These are phyloP conservation scores for Diaprepes abbreviatus DNA, from an alignment of 2,888 invertebrate species.

Conservation along the genomic window DNA sequence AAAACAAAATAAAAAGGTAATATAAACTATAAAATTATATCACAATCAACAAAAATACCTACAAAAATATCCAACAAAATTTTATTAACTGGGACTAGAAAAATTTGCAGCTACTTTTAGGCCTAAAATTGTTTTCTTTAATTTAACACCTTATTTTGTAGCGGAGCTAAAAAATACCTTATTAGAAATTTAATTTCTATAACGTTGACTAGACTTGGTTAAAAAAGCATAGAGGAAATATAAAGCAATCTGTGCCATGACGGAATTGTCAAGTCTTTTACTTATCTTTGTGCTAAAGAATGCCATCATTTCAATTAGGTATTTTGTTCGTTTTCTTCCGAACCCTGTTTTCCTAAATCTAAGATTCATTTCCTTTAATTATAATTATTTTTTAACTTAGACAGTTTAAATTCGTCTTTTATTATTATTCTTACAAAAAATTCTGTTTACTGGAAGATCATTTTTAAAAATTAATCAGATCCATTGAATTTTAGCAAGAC, in stretches of 20 bases:
- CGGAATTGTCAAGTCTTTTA: conserved; percentile 21
- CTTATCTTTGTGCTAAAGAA: conserved; percentile 15
- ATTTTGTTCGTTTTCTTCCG: not conserved
- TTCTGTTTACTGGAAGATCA: conserved; percentile 10
- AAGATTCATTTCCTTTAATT: conserved; percentile 12
- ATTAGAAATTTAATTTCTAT: conserved; percentile 11
- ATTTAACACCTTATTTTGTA: not conserved
- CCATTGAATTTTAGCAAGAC: not conserved
- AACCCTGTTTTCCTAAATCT: not conserved
- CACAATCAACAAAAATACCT: conserved; percentile 12
- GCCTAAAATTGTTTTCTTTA: conserved; percentile 2
- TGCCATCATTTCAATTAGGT: not conserved
- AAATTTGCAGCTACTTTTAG: conserved; percentile 11
- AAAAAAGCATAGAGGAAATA: conserved; percentile 11
- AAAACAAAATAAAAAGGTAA: not conserved
- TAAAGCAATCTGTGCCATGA: conserved; percentile 20
- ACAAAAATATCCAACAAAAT: conserved; percentile 18
- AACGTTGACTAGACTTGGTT: conserved; percentile 28
- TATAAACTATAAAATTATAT: conserved; percentile 17
- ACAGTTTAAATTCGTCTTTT: conserved; percentile 10
- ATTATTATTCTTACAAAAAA: conserved; percentile 8
- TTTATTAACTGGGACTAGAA: conserved; percentile 15
- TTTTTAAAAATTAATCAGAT: conserved; percentile 9
- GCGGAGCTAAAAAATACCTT: conserved; percentile 8
- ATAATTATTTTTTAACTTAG: not conserved